These are phyloP conservation scores for Schizotus pectinicornis DNA, from an alignment of 2,888 invertebrate species.

Conservation along the genomic window DNA sequence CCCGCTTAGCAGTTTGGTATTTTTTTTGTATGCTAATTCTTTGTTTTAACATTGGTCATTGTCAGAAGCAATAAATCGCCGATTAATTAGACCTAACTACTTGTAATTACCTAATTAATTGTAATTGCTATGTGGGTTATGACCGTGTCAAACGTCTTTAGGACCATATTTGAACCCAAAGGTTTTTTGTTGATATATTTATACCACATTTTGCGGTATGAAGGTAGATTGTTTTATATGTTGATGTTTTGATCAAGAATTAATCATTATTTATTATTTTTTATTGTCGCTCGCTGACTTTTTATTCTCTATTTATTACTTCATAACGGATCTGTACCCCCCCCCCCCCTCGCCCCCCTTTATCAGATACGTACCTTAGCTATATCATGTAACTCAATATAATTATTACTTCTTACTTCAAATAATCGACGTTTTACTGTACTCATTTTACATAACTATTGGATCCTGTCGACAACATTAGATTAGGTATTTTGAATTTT, in stretches of 20 bases:
- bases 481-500: conserved; percentile 25
- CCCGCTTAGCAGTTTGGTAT: too few relatives aligned
- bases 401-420: not conserved
- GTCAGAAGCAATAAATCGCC: too few relatives aligned
- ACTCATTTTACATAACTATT: conserved; percentile 6
- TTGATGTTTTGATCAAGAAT: conserved; percentile 1
- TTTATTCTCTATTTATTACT: conserved; percentile 1
- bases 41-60: too few relatives aligned
- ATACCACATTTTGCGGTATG: not conserved
- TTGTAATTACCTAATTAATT: too few relatives aligned
- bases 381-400: not conserved
- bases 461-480: conserved; percentile 19
- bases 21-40: too few relatives aligned
- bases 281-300: not conserved
- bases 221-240: not conserved
- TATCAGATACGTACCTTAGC: not conserved
- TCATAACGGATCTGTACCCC: too few relatives aligned
- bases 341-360: too few relatives aligned
- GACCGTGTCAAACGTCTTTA: too few relatives aligned
- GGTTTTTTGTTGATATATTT: conserved; percentile 2
- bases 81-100: too few relatives aligned
- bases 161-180: too few relatives aligned
- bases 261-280: conserved; percentile 8
- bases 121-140: too few relatives aligned
- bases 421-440: conserved; percentile 12